Percentiles rank a stretch among this genome's conserved stretches.
phyloP scores from a whole-genome alignment of 2,888 invertebrate species.

The Andricus quercusramuli region DNA sequence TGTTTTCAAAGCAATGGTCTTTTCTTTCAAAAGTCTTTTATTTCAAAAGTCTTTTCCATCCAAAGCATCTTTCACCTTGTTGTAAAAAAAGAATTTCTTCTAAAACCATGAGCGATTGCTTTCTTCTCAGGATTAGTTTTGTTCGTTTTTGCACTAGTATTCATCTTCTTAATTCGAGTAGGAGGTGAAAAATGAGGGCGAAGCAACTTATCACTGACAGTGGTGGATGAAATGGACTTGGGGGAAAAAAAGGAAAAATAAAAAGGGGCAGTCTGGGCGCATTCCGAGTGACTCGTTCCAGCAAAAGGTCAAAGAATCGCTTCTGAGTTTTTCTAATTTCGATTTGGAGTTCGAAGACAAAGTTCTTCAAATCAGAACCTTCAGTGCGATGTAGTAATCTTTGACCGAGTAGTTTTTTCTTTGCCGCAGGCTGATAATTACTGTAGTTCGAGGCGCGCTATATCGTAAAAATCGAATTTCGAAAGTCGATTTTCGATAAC shows the following conservation, averaged over 20 bases:
- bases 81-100: background rate
- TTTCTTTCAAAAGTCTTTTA: background rate
- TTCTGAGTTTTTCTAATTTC: constrained; percentile 22
- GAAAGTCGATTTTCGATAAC: constrained; percentile 38
- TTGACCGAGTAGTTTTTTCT: constrained; percentile 20
- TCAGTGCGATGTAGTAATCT: background rate
- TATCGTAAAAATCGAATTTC: constrained; percentile 34
- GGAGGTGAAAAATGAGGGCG: constrained; percentile 30
- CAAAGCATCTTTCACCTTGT: background rate
- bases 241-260: background rate
- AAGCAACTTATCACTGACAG: constrained; percentile 35
- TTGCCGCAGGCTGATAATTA: constrained; percentile 23
- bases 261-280: constrained; percentile 18
- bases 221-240: constrained; percentile 23
- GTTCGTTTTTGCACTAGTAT: constrained; percentile 28
- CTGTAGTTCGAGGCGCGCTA: constrained; percentile 7
- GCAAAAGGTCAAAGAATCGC: constrained; percentile 25
- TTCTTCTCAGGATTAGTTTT: constrained; percentile 9
- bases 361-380: constrained; percentile 5
- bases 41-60: background rate
- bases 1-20: constrained; percentile 45
- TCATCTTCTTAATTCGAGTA: constrained; percentile 26
- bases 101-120: background rate
- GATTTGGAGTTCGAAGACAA: background rate
- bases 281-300: constrained; percentile 31